A percentile compares a stretch with the other conserved stretches of the same genome.
These are phyloP conservation scores for Drosophila pallidifrons DNA, from an alignment of 1,140 invertebrate species.

Conservation along the genomic window DNA sequence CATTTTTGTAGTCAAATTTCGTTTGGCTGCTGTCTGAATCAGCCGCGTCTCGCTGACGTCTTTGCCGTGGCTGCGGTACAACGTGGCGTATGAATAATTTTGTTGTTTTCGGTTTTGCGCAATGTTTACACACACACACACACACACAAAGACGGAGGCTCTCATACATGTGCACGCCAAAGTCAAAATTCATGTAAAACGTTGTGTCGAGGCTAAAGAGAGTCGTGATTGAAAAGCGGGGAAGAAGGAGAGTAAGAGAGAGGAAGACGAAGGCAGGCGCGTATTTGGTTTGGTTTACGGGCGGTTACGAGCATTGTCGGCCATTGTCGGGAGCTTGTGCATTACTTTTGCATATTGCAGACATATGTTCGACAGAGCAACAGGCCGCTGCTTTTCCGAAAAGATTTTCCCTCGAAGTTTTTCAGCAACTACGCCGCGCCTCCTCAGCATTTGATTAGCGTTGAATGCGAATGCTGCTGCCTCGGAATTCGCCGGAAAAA, in stretches of 20 bases:
- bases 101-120: conserved; percentile 72
- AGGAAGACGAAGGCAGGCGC: neutral
- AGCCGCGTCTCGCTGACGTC: conserved; percentile 50
- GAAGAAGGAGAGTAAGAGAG: too few relatives aligned
- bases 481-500: conserved; percentile 71
- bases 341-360: conserved; percentile 83
- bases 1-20: conserved; percentile 82
- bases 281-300: conserved; percentile 25
- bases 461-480: conserved; percentile 26
- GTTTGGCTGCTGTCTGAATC: conserved; percentile 67
- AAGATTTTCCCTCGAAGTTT: neutral
- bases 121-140: conserved; percentile 71
- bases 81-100: conserved; percentile 79
- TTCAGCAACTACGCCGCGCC: conserved; percentile 9
- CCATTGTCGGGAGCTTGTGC: conserved; percentile 60
- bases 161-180: conserved; percentile 55
- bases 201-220: conserved; percentile 7
- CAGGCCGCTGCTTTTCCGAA: conserved; percentile 49
- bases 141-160: conserved; percentile 13
- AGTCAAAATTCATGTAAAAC: conserved; percentile 78
- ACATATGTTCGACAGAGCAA: conserved; percentile 76
- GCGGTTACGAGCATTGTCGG: conserved; percentile 32
- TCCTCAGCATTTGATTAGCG: conserved; percentile 56
- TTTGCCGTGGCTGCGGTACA: conserved; percentile 52
- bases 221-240: neutral